phyloP scores from a whole-genome alignment of 2,888 invertebrate genomes.

The Pyralis farinalis region DNA sequence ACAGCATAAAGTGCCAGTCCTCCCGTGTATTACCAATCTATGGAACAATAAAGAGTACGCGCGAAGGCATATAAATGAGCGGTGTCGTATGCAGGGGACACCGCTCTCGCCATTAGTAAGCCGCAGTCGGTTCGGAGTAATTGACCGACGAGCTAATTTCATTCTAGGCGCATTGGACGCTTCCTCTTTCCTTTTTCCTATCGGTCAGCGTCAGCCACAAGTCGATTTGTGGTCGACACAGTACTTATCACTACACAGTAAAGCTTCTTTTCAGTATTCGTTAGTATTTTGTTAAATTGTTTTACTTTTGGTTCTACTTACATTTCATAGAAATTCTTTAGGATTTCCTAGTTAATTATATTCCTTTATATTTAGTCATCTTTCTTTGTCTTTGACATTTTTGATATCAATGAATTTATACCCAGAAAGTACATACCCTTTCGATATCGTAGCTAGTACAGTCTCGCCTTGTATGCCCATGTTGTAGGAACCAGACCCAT shows the following conservation, averaged over 20 bases:
- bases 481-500: not conserved
- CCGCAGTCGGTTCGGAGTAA: constrained; percentile 69
- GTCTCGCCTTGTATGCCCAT: not conserved
- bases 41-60: constrained; percentile 77
- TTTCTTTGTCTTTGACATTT: too few relatives aligned
- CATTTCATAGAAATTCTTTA: too few relatives aligned
- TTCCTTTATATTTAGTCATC: too few relatives aligned
- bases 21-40: constrained; percentile 79
- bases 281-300: too few relatives aligned
- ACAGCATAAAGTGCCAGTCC: constrained; percentile 78
- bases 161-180: constrained; percentile 74
- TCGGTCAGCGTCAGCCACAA: constrained; percentile 70
- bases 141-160: constrained; percentile 77
- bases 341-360: too few relatives aligned
- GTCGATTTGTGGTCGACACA: constrained; percentile 41
- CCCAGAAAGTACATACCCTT: not conserved
- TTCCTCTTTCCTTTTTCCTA: constrained; percentile 81
- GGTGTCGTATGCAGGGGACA: constrained; percentile 67
- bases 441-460: not conserved
- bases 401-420: too few relatives aligned
- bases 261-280: too few relatives aligned
- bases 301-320: too few relatives aligned
- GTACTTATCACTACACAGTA: constrained; percentile 7
- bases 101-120: constrained; percentile 72
- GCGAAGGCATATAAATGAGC: constrained; percentile 70